Evolutionary conservation across 2,888 invertebrate species (phyloP).

Genomic region (Torymus auratus): DNA sequence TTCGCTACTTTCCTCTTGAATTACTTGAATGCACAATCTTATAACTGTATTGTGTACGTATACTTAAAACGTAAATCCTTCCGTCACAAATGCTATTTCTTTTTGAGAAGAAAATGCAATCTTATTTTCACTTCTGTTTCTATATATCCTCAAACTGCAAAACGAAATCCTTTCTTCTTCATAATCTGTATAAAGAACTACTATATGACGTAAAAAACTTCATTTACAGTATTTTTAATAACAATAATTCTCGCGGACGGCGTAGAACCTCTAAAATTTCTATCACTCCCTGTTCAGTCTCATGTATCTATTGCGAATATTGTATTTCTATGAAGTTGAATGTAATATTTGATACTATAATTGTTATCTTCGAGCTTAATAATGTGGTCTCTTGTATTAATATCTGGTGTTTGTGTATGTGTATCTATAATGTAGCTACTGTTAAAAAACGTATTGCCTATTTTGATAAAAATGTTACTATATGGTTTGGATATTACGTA

Average conservation of each 20-base stretch:
- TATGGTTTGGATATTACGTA: conserved; percentile 15
- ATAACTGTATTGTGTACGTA: neutral
- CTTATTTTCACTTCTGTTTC: conserved; percentile 24
- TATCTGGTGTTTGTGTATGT: conserved; percentile 52
- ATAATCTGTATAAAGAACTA: neutral
- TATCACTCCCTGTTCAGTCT: conserved; percentile 49
- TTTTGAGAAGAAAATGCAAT: neutral
- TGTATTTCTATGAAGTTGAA: conserved; percentile 16
- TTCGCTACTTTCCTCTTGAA: conserved; percentile 23
- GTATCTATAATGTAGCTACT: conserved; percentile 47
- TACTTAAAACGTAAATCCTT: conserved; percentile 6
- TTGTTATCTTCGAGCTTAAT: conserved; percentile 55
- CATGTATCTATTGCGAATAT: conserved; percentile 17
- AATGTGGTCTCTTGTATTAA: conserved; percentile 48
- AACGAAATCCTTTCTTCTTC: conserved; percentile 7
- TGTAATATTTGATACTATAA: conserved; percentile 28
- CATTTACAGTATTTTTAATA: neutral
- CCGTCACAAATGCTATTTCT: conserved; percentile 17
- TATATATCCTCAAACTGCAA: conserved; percentile 1
- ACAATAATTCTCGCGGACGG: neutral
- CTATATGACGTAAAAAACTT: neutral
- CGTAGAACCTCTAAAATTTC: conserved; percentile 29
- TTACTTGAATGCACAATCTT: conserved; percentile 25
- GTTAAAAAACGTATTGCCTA: conserved; percentile 48
- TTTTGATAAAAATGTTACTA: neutral